These are phyloP conservation scores for Rhinoraja longicauda DNA, from an alignment of 2,797 vertebrate genomes.

Conservation along the genomic window DNA sequence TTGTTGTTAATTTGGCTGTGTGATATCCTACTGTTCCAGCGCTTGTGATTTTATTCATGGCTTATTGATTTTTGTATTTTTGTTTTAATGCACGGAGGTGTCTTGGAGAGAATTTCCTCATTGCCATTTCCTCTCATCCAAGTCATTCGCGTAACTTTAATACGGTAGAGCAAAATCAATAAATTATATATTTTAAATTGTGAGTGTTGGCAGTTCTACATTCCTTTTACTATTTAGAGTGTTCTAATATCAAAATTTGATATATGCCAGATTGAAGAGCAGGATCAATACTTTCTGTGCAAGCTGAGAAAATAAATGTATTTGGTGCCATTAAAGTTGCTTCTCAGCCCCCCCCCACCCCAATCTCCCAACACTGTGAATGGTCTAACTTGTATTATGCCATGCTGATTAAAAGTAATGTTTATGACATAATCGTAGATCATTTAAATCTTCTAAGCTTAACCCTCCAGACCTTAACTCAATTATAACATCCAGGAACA, in stretches of 20 bases:
- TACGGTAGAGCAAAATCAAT: background rate
- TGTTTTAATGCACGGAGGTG: background rate
- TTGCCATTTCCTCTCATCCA: background rate
- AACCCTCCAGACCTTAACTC: background rate
- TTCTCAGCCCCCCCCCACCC: background rate
- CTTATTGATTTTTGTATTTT: constrained; percentile 28
- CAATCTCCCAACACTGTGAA: background rate
- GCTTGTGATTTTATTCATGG: constrained; percentile 31
- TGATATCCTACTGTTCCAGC: background rate
- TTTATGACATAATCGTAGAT: background rate
- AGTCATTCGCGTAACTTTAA: background rate
- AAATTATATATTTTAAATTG: background rate
- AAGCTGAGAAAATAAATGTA: background rate
- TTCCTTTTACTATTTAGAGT: background rate
- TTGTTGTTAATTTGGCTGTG: background rate
- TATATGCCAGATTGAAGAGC: background rate
- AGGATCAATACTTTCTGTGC: background rate
- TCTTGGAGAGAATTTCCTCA: background rate
- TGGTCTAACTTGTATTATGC: background rate
- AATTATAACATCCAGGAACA: background rate
- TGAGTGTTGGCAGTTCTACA: background rate
- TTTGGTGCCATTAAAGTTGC: background rate
- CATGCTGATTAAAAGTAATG: background rate
- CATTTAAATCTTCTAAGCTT: background rate
- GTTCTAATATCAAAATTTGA: background rate